Evolutionary conservation across 2,113 vertebrate species (phyloP), one percentile per base, ranked within the genome.

Genomic region (Uria lomvia): DNA sequence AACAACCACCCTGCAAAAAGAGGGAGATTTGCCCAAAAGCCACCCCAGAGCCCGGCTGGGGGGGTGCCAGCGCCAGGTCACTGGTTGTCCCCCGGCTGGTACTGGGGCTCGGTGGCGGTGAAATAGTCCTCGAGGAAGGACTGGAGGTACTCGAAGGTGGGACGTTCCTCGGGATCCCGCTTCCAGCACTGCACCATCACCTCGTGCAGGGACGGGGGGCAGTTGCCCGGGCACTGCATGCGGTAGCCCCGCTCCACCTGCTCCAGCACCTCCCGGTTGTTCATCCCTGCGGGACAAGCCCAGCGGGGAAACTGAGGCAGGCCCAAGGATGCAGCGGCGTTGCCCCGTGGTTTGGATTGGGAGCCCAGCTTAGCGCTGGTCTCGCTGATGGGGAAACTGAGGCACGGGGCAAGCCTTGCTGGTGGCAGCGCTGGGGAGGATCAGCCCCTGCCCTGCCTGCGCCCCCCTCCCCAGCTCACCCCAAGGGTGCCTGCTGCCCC

Each of bases 61-160:
- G n/a, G 36, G 16, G 30, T 12, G 49, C 34, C n/a, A 52, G 21
- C 2, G 1, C 8, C 0, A 1, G 34, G 81, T 94, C 86, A 96
- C 75, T 97, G 97, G 80, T 97, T 96, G 85, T 99, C 99, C 86
- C 99, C 99, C 0, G 99, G 99, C 95, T 99, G 99, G 97, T 99
- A 99, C 98, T 99, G 99, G 88, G 99, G 99, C 97, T 99, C 99
- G 4, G 99, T 99, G 96, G 99, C 99, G 2, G 99, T 99, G 97
- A 99, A 99, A 94, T 99, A 99, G 96, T 99, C 99, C 97, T 99
- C 99, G 65, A 99, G 98, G 97, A 99, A 99, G 94, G 99, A 98
- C 98, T 99, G 99, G 96, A 99, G 98, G 97, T 99, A 99, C 96
- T 99, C 99, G 21, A 99, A 99, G 86, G 99, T 99, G 96, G 99